Evolutionary conservation across 1,140 invertebrate genomes (phyloP), one percentile per base, ranked within the genome.

Genomic region (Trichonephila clavata): DNA sequence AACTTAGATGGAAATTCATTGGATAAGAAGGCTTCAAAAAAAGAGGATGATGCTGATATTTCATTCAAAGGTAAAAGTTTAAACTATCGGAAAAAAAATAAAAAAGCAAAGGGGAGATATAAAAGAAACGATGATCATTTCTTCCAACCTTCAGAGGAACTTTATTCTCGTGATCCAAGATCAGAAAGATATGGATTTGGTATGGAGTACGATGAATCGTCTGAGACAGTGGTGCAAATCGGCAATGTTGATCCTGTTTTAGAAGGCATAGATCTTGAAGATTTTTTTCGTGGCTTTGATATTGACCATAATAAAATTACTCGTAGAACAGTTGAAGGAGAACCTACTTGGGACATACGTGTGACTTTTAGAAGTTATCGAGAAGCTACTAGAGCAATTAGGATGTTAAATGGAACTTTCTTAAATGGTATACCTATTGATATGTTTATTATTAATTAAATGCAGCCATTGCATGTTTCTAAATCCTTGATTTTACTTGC

Each of bases 341-440:
- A 65, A 21, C 63, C 77, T 16, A 68, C 86, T n/a, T 60, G 93
- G 13, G 93, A 94, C 18, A 43, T 94, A 20, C 86, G 93, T 61
- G 86, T 94, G 4, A 68, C 87, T 59, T 94, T 94, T 24, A 7
- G 16, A 24, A 90, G 13, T 90, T 27, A 57, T 21, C 43, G 20
- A 21, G 93, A 94, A 14, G 93, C 93, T 2, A 43, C 59, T 60
- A 84, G n/a, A 20, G 93, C 93, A 50, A 43, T 94, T 16, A 18
- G 80, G 7, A 20, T 5, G n/a, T 71, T 94, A 20, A 90, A 90
- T 39, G 39, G 63, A 10, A 50, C 18, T 18, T 86, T 21, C 39
- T 24, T 94, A 59, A 83, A 88, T 24, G 92, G 92, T 8, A 18
- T 43, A 13, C 68, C 68, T 27, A 57, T 93, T 14, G 16, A 80